These are phyloP conservation scores for Hyperopisus bebe DNA, from an alignment of 2,113 vertebrate species.

Conservation along the genomic window DNA sequence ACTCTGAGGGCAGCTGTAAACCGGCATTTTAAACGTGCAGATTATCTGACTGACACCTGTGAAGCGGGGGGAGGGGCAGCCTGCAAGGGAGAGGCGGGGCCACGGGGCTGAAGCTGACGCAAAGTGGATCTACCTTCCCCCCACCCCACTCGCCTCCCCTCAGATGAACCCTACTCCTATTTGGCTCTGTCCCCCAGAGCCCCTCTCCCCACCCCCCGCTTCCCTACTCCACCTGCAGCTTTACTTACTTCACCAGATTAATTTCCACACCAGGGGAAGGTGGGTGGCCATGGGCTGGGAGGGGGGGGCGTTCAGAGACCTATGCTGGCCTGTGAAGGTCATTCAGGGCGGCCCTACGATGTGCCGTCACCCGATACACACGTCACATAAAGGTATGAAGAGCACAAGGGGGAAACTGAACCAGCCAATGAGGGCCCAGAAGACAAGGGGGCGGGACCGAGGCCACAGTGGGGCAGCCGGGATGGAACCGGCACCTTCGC, in stretches of 20 bases:
- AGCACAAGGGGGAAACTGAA: background rate
- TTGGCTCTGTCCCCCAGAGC: background rate
- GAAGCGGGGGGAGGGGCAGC: background rate
- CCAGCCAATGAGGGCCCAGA: background rate
- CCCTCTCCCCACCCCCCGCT: background rate
- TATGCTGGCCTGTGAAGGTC: background rate
- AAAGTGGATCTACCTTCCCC: background rate
- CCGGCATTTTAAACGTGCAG: background rate
- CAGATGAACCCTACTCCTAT: background rate
- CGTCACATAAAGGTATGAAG: background rate
- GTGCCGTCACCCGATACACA: background rate
- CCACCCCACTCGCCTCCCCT: background rate
- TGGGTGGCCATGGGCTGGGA: background rate
- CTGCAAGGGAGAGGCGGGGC: background rate
- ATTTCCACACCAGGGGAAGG: background rate
- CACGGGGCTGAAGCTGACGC: background rate
- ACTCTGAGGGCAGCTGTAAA: conserved; percentile 2
- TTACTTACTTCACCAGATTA: background rate
- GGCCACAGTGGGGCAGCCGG: background rate
- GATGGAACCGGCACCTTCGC: background rate
- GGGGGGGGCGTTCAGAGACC: background rate
- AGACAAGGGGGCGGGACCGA: background rate
- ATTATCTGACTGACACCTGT: background rate
- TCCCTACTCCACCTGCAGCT: background rate
- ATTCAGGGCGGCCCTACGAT: background rate